These are phyloP conservation scores for Megastigmus dorsalis DNA, from an alignment of 2,888 invertebrate genomes.

Conservation along the genomic window DNA sequence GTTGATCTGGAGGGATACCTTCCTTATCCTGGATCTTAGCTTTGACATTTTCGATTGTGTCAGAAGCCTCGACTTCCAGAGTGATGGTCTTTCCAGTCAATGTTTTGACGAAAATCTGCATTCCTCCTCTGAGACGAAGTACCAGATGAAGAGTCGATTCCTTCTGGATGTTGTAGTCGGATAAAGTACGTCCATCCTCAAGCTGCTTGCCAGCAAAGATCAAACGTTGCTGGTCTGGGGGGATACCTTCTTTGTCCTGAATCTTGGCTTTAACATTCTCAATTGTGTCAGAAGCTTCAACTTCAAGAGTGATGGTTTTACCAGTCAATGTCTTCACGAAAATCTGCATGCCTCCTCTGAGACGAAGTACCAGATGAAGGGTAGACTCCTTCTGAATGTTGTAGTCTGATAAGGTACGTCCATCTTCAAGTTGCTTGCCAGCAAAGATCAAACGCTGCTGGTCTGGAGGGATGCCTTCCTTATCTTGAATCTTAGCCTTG, in stretches of 20 bases:
- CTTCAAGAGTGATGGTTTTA: slow-evolving; percentile 62
- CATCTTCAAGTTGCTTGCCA: slow-evolving; percentile 61
- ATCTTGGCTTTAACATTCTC: slow-evolving; percentile 74
- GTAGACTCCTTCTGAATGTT: slow-evolving; percentile 63
- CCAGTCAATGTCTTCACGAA: slow-evolving; percentile 62
- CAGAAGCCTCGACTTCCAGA: slow-evolving; percentile 59
- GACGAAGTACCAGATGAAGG: slow-evolving; percentile 82
- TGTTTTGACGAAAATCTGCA: slow-evolving; percentile 65
- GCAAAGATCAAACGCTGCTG: slow-evolving; percentile 62
- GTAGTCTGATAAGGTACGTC: slow-evolving; percentile 60
- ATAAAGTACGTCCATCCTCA: slow-evolving; percentile 62
- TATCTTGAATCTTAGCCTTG: slow-evolving; percentile 78
- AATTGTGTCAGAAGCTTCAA: slow-evolving; percentile 59
- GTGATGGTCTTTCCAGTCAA: slow-evolving; percentile 62
- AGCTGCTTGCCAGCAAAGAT: slow-evolving; percentile 63
- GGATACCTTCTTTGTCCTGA: slow-evolving; percentile 87
- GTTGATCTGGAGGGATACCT: slow-evolving; percentile 62
- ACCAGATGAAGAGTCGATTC: slow-evolving; percentile 63
- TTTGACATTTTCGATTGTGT: slow-evolving; percentile 60
- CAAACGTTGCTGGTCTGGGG: slow-evolving; percentile 62
- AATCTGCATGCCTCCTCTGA: slow-evolving; percentile 85
- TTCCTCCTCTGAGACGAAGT: slow-evolving; percentile 60
- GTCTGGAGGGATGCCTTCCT: slow-evolving; percentile 79
- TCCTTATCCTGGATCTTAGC: slow-evolving; percentile 65
- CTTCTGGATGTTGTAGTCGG: slow-evolving; percentile 65